Percentiles rank a stretch among this genome's conserved stretches.
These are phyloP conservation scores for Eremobia ochroleuca DNA, from an alignment of 2,888 invertebrate genomes.

Conservation along the genomic window DNA sequence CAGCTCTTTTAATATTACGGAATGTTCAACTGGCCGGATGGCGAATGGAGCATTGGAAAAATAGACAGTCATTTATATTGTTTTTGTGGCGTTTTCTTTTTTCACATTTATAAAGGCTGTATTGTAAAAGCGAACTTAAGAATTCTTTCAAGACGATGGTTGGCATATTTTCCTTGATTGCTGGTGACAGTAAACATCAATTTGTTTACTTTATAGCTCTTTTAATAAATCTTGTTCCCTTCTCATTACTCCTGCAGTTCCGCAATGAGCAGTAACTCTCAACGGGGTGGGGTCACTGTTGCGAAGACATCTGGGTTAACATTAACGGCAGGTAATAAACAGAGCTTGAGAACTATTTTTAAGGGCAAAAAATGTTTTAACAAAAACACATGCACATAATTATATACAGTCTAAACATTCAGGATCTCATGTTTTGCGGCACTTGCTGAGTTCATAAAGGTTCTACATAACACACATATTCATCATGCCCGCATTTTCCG, in stretches of 20 bases:
- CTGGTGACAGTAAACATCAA: neutral
- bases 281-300: neutral
- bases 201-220: conserved; percentile 1
- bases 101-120: neutral
- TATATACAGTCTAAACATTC: too few species aligned
- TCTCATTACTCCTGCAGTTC: neutral
- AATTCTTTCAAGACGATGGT: neutral
- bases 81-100: neutral
- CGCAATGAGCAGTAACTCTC: conserved; percentile 3
- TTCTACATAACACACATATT: too few species aligned
- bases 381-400: too few species aligned
- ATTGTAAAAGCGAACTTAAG: neutral
- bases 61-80: conserved; percentile 8
- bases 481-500: too few species aligned
- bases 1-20: conserved; percentile 33
- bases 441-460: neutral
- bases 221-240: neutral
- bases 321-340: conserved; percentile 25
- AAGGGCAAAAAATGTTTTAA: neutral
- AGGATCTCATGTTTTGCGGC: neutral
- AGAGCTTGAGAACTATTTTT: neutral
- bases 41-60: conserved; percentile 10
- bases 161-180: neutral
- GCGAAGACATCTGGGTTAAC: conserved; percentile 11
- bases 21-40: conserved; percentile 3